Evolutionary conservation across 2,113 vertebrate genomes (phyloP).

Genomic region (Apteryx owenii): DNA sequence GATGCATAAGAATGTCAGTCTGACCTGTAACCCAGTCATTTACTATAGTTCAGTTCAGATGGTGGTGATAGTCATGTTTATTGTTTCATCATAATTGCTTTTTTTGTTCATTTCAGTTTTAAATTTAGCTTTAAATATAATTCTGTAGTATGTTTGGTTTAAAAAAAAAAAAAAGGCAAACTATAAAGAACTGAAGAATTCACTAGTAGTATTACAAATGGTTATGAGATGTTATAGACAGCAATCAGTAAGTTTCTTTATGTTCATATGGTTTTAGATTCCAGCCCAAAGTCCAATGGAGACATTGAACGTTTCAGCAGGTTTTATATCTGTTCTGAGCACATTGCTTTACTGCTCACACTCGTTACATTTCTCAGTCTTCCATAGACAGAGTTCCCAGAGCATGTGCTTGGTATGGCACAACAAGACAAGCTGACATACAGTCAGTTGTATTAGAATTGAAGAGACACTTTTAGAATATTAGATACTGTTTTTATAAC

Average conservation of each 20-base stretch:
- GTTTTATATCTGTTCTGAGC: not conserved
- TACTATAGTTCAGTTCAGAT: not conserved
- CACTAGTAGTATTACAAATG: not conserved
- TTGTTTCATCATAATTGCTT: not conserved
- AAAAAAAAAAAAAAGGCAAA: not conserved
- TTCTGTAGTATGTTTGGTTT: not conserved
- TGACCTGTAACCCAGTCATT: not conserved
- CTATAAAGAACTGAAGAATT: not conserved
- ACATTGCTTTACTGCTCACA: fast-evolving
- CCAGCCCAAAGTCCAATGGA: not conserved
- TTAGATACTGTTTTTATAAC: not conserved
- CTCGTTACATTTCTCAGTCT: not conserved
- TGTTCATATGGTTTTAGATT: not conserved
- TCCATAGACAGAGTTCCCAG: not conserved
- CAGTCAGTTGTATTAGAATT: not conserved
- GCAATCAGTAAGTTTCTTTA: not conserved
- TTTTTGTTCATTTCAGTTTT: not conserved
- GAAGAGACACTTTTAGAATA: not conserved
- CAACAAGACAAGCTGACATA: not conserved
- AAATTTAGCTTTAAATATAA: not conserved
- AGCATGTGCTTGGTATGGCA: not conserved
- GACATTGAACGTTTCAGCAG: not conserved
- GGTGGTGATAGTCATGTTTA: not conserved
- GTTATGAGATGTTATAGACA: not conserved
- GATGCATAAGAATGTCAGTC: not conserved